Evolutionary conservation across 2,888 invertebrate genomes (phyloP), one percentile per base, ranked within the genome.

Genomic region (Timema podura): DNA sequence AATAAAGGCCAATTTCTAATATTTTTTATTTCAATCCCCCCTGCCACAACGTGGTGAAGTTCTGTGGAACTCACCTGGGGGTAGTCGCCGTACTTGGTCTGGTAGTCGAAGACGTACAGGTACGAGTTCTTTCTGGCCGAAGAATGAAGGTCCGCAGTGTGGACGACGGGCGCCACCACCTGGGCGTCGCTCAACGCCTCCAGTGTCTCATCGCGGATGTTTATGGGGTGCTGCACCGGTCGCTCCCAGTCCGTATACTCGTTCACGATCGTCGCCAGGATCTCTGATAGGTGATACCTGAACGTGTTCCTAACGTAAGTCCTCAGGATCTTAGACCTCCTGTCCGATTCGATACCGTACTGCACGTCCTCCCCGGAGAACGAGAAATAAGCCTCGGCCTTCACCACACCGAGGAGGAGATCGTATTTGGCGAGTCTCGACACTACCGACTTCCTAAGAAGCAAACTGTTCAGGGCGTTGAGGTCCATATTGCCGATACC

Each of bases 161-260:
- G 89, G 45, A 96, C 91, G 64, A 94, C 89, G 0, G 96, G 96
- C 0, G 96, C 95, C 9, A 95, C 94, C 57, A 92, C 92, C 82
- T 95, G 93, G 0, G 95, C 95, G 80, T 96, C 96, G 75, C 94
- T 93, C 45, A 98, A 83, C 0, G 98, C 94, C 81, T 96, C 96
- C 75, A 98, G 83, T 0, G 97, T 93, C 80, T 95, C 95, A 79
- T 93, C 93, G 79, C 95, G 88, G 75, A 93, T 92, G 83, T 92
- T 92, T 77, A 92, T 91, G 72, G 93, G 93, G 85, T 93, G 93
- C 79, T 93, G 93, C 11, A 93, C 91, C 2, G 95, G 92, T 74
- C 92, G 84, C 80, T 93, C 94, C 96, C 97, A 97, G 80, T 97
- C 96, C 6, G 96, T 96, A 81, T 98, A 98, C 79, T 97, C 96